Percentiles rank a stretch among this genome's conserved stretches.
Evolutionary conservation across 2,113 vertebrate species (phyloP).

Genomic region (Eupsittula cactorum): DNA sequence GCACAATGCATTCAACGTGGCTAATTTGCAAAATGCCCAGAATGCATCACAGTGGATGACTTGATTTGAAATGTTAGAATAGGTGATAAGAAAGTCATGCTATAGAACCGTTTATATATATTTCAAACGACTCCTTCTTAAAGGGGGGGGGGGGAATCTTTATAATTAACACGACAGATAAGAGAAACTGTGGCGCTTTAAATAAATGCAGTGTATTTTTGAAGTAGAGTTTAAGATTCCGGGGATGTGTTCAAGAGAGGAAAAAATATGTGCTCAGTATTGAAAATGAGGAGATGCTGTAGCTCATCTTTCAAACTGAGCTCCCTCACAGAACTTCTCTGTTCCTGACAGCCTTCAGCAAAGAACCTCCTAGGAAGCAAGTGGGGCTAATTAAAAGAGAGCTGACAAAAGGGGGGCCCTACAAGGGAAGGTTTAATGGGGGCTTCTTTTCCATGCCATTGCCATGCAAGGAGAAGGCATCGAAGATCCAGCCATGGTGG

Average conservation of each 20-base stretch:
- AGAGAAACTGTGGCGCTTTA: constrained; percentile 15
- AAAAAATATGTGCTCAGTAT: neutral
- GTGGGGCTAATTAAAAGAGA: neutral
- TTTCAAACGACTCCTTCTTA: neutral
- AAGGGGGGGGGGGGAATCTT: neutral
- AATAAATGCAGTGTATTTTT: constrained; percentile 7
- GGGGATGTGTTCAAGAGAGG: neutral
- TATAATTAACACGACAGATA: constrained; percentile 23
- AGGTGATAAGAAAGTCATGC: constrained; percentile 34
- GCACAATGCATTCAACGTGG: neutral
- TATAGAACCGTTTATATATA: constrained; percentile 6
- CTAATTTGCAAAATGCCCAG: constrained; percentile 31
- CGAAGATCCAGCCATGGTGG: neutral
- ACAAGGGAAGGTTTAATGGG: neutral
- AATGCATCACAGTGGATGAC: neutral
- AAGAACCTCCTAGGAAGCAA: neutral
- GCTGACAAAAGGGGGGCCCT: neutral
- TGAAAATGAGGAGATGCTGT: neutral
- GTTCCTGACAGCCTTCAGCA: neutral
- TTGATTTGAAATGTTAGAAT: constrained; percentile 18
- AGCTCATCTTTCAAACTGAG: constrained; percentile 7
- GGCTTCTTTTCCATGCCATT: neutral
- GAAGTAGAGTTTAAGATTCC: constrained; percentile 35
- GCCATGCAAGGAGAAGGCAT: neutral
- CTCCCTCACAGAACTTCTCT: neutral